A percentile compares a stretch with the other conserved stretches of the same genome.
phyloP scores from a whole-genome alignment of 2,888 invertebrate species.

The Mylabris sibirica region DNA sequence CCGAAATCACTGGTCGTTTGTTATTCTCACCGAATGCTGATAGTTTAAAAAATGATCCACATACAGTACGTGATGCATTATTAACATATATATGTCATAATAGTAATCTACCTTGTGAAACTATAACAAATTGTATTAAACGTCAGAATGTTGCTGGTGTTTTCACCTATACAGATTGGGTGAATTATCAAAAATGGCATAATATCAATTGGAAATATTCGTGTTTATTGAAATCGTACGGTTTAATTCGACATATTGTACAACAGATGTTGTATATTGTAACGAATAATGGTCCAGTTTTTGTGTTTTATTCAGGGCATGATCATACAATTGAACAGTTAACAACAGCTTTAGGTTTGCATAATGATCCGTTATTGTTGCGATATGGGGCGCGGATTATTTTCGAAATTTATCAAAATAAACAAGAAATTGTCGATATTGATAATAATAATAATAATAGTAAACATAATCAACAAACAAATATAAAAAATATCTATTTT shows the following conservation, averaged over 20 bases:
- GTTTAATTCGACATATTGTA: slow-evolving; percentile 82
- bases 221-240: slow-evolving; percentile 81
- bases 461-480: slow-evolving; percentile 32
- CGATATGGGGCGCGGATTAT: slow-evolving; percentile 88
- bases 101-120: slow-evolving; percentile 78
- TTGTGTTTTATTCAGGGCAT: slow-evolving; percentile 76
- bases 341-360: slow-evolving; percentile 79
- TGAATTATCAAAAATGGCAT: slow-evolving; percentile 70
- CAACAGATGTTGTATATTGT: slow-evolving; percentile 82
- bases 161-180: slow-evolving; percentile 85
- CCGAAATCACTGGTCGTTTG: slow-evolving; percentile 70
- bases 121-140: slow-evolving; percentile 60
- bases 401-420: slow-evolving; percentile 85
- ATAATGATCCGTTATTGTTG: slow-evolving; percentile 71
- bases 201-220: slow-evolving; percentile 68
- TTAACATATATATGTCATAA: slow-evolving; percentile 88
- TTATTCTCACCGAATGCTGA: slow-evolving; percentile 74
- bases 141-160: slow-evolving; percentile 76
- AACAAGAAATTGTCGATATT: slow-evolving; percentile 55
- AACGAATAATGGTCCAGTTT: slow-evolving; percentile 56
- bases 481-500: slow-evolving; percentile 77
- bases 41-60: slow-evolving; percentile 69
- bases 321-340: slow-evolving; percentile 90
- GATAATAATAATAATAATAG: slow-evolving; percentile 53
- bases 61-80: slow-evolving; percentile 79